Evolutionary conservation across 2,113 vertebrate species (phyloP).

Genomic region (Strix uralensis): DNA sequence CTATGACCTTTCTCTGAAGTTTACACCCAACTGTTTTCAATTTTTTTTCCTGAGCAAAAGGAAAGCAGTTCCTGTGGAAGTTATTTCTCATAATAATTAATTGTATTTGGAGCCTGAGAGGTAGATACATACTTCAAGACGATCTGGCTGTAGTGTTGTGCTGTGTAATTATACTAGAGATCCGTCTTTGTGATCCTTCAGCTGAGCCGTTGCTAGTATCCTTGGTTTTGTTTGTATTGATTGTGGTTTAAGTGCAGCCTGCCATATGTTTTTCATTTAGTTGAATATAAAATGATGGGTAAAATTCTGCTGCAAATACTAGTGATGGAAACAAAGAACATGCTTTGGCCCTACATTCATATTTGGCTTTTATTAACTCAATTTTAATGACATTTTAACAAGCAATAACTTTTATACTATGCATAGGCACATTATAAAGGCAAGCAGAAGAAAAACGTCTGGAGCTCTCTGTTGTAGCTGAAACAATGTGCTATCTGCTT

Average conservation of each 20-base stretch:
- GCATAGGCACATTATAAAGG: not conserved
- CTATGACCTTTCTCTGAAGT: conserved; percentile 49
- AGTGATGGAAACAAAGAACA: not conserved
- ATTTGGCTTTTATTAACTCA: not conserved
- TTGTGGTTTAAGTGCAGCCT: conserved; percentile 24
- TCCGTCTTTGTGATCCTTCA: not conserved
- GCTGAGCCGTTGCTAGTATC: conserved; percentile 16
- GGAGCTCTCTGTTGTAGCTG: not conserved
- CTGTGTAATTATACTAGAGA: conserved; percentile 1
- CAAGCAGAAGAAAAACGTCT: not conserved
- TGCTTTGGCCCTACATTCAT: not conserved
- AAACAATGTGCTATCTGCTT: not conserved
- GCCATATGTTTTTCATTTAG: not conserved
- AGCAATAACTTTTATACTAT: not conserved
- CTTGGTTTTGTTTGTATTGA: conserved; percentile 25
- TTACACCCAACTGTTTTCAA: conserved; percentile 25
- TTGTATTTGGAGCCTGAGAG: not conserved
- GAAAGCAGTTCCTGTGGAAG: conserved; percentile 28
- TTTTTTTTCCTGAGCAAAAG: conserved; percentile 8
- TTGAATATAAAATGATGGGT: conserved; percentile 15
- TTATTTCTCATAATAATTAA: conserved; percentile 43
- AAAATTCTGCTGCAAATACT: not conserved
- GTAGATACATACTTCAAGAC: not conserved
- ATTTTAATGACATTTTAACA: conserved; percentile 8
- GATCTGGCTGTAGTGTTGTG: not conserved